Evolutionary conservation across 2,888 invertebrate species (phyloP).

Genomic region (Polymixis lichenea): DNA sequence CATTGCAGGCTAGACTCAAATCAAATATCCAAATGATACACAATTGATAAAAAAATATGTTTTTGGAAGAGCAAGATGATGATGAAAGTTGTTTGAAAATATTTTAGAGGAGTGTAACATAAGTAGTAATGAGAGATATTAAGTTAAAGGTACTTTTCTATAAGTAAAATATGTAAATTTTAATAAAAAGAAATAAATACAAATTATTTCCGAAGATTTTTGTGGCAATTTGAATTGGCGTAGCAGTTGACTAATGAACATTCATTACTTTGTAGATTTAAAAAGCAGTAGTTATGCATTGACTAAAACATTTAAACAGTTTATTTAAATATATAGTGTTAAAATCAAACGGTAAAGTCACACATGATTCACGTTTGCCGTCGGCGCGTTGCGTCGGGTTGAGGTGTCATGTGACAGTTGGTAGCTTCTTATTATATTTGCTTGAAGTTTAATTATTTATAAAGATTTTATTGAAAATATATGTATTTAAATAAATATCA

Average conservation of each 20-base stretch:
- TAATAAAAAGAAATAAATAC: neutral
- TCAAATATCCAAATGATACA: no score
- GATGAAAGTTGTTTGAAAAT: no score
- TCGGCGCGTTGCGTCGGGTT: conserved; percentile 17
- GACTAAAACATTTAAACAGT: neutral
- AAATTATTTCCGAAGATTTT: neutral
- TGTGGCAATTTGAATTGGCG: neutral
- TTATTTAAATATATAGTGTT: neutral
- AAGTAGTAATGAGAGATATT: neutral
- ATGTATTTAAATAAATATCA: neutral
- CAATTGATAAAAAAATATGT: neutral
- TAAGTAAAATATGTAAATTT: neutral
- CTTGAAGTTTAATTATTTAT: neutral
- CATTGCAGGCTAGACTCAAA: no score
- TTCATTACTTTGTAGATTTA: neutral
- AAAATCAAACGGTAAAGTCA: neutral
- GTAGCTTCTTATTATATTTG: neutral
- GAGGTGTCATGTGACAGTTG: no score
- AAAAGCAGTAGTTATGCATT: neutral
- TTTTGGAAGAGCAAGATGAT: neutral
- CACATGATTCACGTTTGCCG: conserved; percentile 17
- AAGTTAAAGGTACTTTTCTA: neutral
- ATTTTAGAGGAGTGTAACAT: neutral
- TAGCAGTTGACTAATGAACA: neutral
- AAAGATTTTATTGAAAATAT: neutral